A percentile compares a stretch with the other conserved stretches of the same genome.
phyloP scores from a whole-genome alignment of 2,113 vertebrate species.

The Axis porcinus region DNA sequence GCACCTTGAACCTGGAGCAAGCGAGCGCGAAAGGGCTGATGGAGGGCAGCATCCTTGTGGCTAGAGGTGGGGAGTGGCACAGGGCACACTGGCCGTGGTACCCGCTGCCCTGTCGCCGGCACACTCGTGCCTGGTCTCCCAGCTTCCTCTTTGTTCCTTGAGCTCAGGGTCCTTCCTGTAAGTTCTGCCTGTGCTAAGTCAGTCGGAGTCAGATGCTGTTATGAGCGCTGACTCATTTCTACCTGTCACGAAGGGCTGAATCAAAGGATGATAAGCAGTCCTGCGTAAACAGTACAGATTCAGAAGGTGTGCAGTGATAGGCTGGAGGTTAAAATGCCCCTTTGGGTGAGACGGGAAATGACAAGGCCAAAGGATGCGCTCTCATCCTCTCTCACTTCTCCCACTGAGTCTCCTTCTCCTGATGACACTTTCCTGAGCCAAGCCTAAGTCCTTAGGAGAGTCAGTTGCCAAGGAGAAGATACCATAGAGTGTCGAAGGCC shows the following conservation, averaged over 20 bases:
- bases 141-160: not conserved
- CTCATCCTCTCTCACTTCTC: not conserved
- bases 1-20: not conserved
- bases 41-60: not conserved
- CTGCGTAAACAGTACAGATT: not conserved
- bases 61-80: not conserved
- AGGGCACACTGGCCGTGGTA: rapidly evolving
- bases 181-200: not conserved
- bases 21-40: not conserved
- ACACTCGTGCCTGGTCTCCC: not conserved
- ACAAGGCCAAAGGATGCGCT: not conserved
- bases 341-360: not conserved
- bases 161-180: not conserved
- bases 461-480: not conserved
- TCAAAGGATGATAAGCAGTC: not conserved
- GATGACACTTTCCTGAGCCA: not conserved
- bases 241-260: not conserved
- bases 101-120: not conserved
- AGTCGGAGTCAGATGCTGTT: not conserved
- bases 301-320: not conserved
- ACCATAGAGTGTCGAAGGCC: not conserved
- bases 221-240: not conserved
- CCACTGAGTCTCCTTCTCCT: not conserved
- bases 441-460: not conserved
- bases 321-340: not conserved